phyloP scores from a whole-genome alignment of 2,888 invertebrate species.

The Mantis religiosa region DNA sequence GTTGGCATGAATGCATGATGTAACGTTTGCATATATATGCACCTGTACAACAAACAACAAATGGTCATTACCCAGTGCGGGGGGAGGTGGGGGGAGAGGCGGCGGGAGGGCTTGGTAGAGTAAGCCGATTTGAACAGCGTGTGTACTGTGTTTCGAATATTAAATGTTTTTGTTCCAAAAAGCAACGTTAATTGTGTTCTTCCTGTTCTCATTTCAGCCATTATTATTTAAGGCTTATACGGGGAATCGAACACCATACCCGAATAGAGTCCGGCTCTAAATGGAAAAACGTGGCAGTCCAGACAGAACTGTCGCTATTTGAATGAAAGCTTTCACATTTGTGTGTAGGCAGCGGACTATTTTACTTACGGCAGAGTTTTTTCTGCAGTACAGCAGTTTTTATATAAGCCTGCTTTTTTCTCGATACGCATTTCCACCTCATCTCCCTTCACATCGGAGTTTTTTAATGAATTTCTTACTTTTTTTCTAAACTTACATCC shows the following conservation, averaged over 20 bases:
- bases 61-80: neutral
- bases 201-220: constrained; percentile 4
- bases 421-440: no score
- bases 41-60: neutral
- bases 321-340: neutral
- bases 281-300: neutral
- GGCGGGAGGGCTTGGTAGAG: no score
- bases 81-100: no score
- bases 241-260: neutral
- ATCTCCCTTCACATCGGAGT: no score
- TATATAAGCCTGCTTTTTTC: no score
- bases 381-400: no score
- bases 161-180: constrained; percentile 9
- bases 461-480: no score
- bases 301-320: neutral
- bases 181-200: constrained; percentile 15
- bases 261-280: constrained; percentile 2
- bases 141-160: neutral
- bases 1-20: neutral
- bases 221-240: constrained; percentile 16
- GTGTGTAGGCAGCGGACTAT: no score
- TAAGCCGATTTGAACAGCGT: neutral
- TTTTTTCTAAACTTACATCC: no score
- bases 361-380: no score
- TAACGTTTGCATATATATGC: neutral